Base-by-base conservation (phyloP, 2,888 invertebrate species). In the Andrena fulva region DNA sequence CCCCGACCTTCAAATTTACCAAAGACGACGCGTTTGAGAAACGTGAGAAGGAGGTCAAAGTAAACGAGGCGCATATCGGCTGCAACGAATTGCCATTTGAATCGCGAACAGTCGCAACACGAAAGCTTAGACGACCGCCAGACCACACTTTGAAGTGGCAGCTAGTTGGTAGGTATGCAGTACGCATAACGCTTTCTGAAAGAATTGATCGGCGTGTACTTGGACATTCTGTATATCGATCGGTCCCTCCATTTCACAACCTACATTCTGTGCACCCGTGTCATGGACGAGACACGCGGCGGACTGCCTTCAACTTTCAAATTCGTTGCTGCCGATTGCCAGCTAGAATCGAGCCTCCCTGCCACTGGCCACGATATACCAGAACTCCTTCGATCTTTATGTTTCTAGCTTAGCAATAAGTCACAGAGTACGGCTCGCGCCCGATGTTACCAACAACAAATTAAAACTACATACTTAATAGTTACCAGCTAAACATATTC, bases 191-290 rank as follows among this genome's bases (percentile, higher is more conserved):
- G 52, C 29, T 42, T 62, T 73, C 20, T 24, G 67, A 60, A 67
- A 66, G 72, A 75, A 84, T 85, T 80, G 85, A 85, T 81, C 78
- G 73, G 33, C 74, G 63, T 60, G 52, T 66, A 74, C 63, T 59
- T 63, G 64, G 33, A 50, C 54, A 33, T 54, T 81, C 66, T 20
- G 62, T 24, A 71, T 79, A 88, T 88, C 85, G 88, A 88, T 85
- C 85, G 73, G 75, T 76, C 82, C 20, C 59, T 48, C 67, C 60
- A 66, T 77, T 73, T 63, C 54, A 70, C 68, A 82, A 82, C 66
- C 81, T 80, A 82, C 63, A 82, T 71, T 75, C 64, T 64, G 71
- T 63, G 71, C 62, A 54, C 80, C 70, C 48, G 63, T 59, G 54
- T 62, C 56, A 48, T 29, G 60, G n/a, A 54, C 50, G 24, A 66